phyloP scores from a whole-genome alignment of 2,888 invertebrate genomes.

The Conomelus anceps region DNA sequence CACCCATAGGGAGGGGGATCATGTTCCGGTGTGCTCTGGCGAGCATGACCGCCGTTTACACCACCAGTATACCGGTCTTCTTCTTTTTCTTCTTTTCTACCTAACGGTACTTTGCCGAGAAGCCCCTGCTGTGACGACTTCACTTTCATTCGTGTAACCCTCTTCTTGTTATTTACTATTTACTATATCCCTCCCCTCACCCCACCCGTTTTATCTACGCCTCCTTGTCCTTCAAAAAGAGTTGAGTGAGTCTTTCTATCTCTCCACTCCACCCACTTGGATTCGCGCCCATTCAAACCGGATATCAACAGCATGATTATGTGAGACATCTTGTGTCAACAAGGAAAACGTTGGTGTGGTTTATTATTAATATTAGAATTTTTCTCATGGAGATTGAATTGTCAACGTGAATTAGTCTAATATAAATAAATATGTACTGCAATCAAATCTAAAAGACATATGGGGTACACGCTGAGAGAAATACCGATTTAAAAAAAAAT shows the following conservation, averaged over 20 bases:
- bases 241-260: neutral
- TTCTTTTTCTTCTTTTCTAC: neutral
- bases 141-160: neutral
- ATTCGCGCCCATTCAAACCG: neutral
- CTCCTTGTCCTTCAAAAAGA: neutral
- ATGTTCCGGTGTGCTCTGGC: neutral
- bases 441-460: no score
- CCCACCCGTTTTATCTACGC: neutral
- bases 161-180: neutral
- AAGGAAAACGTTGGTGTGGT: neutral
- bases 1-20: neutral
- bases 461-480: neutral
- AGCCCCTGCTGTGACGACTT: neutral
- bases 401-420: no score
- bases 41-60: neutral
- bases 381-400: neutral
- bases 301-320: no score
- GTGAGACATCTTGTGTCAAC: neutral
- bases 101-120: neutral
- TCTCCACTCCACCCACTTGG: neutral
- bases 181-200: neutral
- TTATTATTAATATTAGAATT: neutral
- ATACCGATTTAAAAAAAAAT: no score
- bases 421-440: no score
- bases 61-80: neutral